Percentiles rank a stretch among this genome's conserved stretches.
These are phyloP conservation scores for Spicauda simplicius DNA, from an alignment of 2,888 invertebrate species.

Conservation along the genomic window DNA sequence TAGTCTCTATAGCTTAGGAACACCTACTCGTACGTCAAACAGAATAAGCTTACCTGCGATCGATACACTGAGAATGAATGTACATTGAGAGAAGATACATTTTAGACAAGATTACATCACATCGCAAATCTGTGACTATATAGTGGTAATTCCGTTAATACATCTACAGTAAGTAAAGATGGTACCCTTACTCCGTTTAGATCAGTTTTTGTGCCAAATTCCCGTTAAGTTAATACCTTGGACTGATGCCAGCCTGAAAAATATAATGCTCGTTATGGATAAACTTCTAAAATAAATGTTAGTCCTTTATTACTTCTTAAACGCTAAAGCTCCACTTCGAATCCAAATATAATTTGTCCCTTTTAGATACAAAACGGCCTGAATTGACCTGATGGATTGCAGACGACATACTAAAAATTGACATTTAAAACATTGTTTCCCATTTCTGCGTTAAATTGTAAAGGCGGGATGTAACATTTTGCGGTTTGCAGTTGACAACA, in stretches of 20 bases:
- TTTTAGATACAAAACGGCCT: constrained; percentile 1
- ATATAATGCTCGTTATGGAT: background rate
- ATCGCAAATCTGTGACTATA: no score
- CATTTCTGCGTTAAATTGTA: background rate
- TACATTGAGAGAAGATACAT: no score
- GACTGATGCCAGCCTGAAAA: background rate
- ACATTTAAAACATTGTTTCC: background rate
- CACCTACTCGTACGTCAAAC: no score
- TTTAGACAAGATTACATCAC: no score
- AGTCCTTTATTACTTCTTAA: background rate
- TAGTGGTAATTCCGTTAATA: no score
- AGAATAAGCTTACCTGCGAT: no score
- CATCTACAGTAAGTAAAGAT: background rate
- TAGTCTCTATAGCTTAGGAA: no score
- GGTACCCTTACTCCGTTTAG: background rate
- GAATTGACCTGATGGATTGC: background rate
- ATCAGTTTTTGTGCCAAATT: background rate
- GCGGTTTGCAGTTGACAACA: background rate
- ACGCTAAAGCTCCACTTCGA: background rate
- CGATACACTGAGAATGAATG: no score
- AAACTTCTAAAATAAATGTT: background rate
- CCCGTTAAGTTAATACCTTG: background rate
- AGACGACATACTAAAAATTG: background rate
- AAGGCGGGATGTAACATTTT: background rate
- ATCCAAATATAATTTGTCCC: background rate